Evolutionary conservation across 2,113 vertebrate genomes (phyloP), one percentile per base, ranked within the genome.

Genomic region (Numenius arquata): DNA sequence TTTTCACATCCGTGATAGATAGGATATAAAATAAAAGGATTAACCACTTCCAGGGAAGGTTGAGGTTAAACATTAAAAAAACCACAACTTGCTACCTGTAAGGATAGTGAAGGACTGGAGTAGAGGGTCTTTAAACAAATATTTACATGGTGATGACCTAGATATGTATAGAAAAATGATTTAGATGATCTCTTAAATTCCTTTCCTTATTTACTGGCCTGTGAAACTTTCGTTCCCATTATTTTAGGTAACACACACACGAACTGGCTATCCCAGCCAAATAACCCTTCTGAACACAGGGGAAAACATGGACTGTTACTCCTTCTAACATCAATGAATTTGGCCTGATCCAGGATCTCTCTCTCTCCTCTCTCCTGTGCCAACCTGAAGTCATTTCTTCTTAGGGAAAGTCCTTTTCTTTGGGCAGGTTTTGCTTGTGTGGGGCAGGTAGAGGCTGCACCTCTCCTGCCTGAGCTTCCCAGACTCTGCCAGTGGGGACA

Each of bases 11-110:
- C 34, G 15, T 41, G 23, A 55, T n/a, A 73, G 20, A 41, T 41
- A 76, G 6, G 34, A 66, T 30, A 29, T 76, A 83, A 94, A 94
- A 78, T 45, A 75, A 91, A 79, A 85, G 13, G 11, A 91, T 94
- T 93, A 76, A 70, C 21, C n/a, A 23, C 66, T 85, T 72, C 6
- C 48, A 82, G 36, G 19, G 30, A 85, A 82, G 53, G 15, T 27
- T 61, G 36, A 68, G 19, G 12, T 71, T n/a, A 80, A 90, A 80
- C 72, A 74, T n/a, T 19, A 2, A 27, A 61, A 5, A 74, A 45
- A 10, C 3, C 4, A 12, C 38, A 45, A 14, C 9, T 82, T 90
- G 22, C 40, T 74, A 81, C 68, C 36, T 87, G 23, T 22, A 72
- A 81, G 25, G 29, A 58, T 21, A 73, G 13, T n/a, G 21, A 88